These are phyloP conservation scores for Anolis apletophallus DNA, from an alignment of 2,797 vertebrate genomes.

Conservation along the genomic window DNA sequence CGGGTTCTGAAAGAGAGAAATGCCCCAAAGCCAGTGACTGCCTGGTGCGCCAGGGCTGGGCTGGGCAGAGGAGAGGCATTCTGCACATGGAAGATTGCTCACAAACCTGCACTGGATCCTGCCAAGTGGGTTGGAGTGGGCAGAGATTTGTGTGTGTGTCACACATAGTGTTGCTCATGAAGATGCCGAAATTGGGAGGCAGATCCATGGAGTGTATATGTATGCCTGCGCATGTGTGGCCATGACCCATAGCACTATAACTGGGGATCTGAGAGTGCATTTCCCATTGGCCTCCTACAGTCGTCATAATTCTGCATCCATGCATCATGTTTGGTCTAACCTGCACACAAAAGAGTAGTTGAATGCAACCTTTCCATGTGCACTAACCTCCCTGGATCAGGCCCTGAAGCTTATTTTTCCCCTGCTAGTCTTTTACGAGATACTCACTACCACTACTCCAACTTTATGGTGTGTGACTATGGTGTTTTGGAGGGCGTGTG, in stretches of 20 bases:
- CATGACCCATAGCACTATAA: neutral
- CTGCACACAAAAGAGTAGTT: neutral
- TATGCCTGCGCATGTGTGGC: neutral
- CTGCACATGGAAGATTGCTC: neutral
- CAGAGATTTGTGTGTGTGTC: neutral
- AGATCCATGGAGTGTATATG: neutral
- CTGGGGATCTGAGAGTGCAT: neutral
- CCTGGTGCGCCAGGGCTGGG: neutral
- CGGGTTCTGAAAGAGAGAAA: slow-evolving; percentile 39
- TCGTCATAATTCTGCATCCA: neutral
- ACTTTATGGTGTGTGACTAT: slow-evolving; percentile 57
- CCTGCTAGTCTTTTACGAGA: slow-evolving; percentile 64
- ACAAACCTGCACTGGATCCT: neutral
- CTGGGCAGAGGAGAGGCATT: neutral
- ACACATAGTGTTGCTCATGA: neutral
- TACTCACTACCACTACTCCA: slow-evolving; percentile 64
- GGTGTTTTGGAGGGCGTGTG: slow-evolving; percentile 48
- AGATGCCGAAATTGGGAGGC: neutral
- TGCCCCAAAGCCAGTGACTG: neutral
- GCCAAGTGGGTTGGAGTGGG: neutral
- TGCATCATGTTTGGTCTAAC: neutral
- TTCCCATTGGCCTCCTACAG: neutral
- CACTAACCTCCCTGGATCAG: neutral
- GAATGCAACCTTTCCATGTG: neutral
- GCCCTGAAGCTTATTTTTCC: slow-evolving; percentile 41